Conservation (phyloP, 2,113 vertebrate species). For the Erinaceus europaeus region DNA sequence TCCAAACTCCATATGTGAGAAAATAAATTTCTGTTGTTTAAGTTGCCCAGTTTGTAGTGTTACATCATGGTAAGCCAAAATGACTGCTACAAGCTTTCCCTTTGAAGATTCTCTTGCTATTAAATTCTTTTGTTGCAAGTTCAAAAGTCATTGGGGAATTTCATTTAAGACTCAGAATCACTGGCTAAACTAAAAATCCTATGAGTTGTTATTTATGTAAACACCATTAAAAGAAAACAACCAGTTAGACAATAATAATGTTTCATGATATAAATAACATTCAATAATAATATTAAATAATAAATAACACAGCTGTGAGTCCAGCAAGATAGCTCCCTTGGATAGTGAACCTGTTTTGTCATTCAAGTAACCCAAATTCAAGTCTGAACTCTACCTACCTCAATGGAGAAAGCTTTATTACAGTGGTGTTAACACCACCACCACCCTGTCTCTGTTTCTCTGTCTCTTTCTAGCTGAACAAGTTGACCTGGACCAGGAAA, state of each 20-base stretch:
- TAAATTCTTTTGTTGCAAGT: neutral
- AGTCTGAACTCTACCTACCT: too few relatives aligned
- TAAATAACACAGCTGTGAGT: too few relatives aligned
- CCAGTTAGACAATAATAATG: constrained; percentile 8
- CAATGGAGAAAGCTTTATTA: too few relatives aligned
- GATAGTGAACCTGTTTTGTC: too few relatives aligned
- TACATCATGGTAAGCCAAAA: neutral
- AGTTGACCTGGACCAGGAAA: too few relatives aligned
- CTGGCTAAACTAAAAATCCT: constrained; percentile 16
- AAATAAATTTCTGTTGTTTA: neutral
- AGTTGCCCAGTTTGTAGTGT: neutral
- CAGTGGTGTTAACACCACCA: too few relatives aligned
- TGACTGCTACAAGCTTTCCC: neutral
- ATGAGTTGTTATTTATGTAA: constrained; percentile 24
- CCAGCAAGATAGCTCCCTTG: too few relatives aligned
- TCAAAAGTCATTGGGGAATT: neutral
- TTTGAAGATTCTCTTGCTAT: neutral
- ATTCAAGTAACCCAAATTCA: too few relatives aligned
- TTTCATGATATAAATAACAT: too few relatives aligned
- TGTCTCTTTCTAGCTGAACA: too few relatives aligned
- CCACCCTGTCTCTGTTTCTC: too few relatives aligned
- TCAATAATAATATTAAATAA: too few relatives aligned
- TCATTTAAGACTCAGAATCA: neutral
- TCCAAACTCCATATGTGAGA: neutral
- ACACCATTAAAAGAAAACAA: constrained; percentile 29